phyloP scores from a whole-genome alignment of 2,113 vertebrate genomes.

The Corythoichthys haematopterus region DNA sequence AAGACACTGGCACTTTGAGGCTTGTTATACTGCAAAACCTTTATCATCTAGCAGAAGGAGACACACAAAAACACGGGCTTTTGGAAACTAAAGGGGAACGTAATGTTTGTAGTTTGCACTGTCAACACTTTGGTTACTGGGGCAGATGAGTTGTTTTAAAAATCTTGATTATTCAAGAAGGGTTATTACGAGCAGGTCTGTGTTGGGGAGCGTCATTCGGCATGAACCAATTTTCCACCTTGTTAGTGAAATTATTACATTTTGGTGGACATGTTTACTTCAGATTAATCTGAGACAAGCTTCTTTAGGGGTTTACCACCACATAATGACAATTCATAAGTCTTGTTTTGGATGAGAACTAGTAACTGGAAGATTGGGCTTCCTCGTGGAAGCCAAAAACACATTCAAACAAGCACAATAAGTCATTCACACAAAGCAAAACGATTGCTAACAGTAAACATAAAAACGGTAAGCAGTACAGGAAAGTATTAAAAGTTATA shows the following conservation, averaged over 20 bases:
- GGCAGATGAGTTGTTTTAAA: constrained; percentile 2
- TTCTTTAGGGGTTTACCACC: background rate
- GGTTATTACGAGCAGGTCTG: background rate
- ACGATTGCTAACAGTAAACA: background rate
- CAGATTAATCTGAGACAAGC: background rate
- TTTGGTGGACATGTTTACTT: background rate
- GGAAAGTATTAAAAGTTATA: no score
- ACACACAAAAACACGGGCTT: constrained; percentile 61
- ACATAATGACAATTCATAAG: background rate
- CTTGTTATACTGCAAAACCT: constrained; percentile 79
- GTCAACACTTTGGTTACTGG: background rate
- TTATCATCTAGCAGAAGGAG: constrained; percentile 75
- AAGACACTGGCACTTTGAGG: constrained; percentile 74
- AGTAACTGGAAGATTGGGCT: background rate
- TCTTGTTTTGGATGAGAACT: background rate
- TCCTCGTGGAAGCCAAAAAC: background rate
- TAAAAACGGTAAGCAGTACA: no score
- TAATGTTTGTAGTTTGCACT: constrained; percentile 19
- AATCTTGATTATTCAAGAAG: constrained; percentile 9
- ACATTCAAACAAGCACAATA: background rate
- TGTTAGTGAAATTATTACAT: background rate
- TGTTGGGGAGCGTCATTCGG: background rate
- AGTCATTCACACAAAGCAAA: background rate
- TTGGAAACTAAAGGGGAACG: constrained; percentile 47
- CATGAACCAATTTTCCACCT: background rate